A percentile compares a stretch with the other conserved stretches of the same genome.
These are phyloP conservation scores for Plodia interpunctella DNA, from an alignment of 1,140 invertebrate genomes.

Conservation along the genomic window DNA sequence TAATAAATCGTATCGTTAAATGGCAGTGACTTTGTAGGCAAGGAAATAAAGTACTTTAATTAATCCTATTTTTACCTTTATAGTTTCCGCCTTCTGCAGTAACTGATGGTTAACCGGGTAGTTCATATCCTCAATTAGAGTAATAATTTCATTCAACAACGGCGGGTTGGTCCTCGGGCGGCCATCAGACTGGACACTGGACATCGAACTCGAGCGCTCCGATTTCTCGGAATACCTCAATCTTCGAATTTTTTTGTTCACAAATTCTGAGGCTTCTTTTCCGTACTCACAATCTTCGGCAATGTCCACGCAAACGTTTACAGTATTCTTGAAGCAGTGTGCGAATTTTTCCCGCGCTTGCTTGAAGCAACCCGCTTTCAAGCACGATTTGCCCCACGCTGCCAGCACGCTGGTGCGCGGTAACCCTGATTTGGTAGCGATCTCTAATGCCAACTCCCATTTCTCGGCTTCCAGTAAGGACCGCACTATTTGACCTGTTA, in stretches of 20 bases:
- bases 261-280: slow-evolving; percentile 55
- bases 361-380: slow-evolving; percentile 86
- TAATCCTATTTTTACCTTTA: slow-evolving; percentile 45
- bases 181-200: slow-evolving; percentile 61
- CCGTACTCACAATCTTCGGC: slow-evolving; percentile 54
- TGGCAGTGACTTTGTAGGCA: background rate
- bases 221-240: slow-evolving; percentile 45
- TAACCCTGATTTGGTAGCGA: slow-evolving; percentile 90
- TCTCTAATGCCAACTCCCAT: slow-evolving; percentile 89
- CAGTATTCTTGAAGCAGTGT: slow-evolving; percentile 75
- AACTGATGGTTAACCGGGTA: slow-evolving; percentile 69
- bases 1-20: slow-evolving; percentile 9
- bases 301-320: slow-evolving; percentile 47
- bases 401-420: slow-evolving; percentile 88
- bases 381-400: slow-evolving; percentile 90
- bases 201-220: slow-evolving; percentile 48
- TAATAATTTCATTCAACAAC: slow-evolving; percentile 82
- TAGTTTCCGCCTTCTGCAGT: slow-evolving; percentile 62
- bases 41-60: background rate
- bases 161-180: slow-evolving; percentile 79
- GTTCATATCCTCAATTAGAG: slow-evolving; percentile 80
- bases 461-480: slow-evolving; percentile 87
- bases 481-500: slow-evolving; percentile 65
- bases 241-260: slow-evolving; percentile 42
- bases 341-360: slow-evolving; percentile 84